phyloP scores from a whole-genome alignment of 2,888 invertebrate genomes.

The Sinopyrophorus schimmeli region DNA sequence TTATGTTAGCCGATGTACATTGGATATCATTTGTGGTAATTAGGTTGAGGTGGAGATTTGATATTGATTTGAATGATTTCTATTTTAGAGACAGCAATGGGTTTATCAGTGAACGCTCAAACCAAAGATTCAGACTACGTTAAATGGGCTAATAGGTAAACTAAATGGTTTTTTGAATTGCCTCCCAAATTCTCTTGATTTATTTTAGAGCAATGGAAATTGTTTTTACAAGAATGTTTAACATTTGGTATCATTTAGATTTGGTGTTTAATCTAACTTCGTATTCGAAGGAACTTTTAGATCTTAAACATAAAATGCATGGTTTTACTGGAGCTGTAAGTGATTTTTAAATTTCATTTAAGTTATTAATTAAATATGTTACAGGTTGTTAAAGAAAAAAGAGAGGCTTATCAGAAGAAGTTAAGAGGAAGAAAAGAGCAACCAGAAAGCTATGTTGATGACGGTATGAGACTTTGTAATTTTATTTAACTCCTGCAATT shows the following conservation, averaged over 20 bases:
- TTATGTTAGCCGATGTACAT: constrained; percentile 60
- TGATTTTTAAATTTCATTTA: neutral
- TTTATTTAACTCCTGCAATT: neutral
- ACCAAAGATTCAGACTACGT: constrained; percentile 60
- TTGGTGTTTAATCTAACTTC: constrained; percentile 8
- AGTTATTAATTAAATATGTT: neutral
- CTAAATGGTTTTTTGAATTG: neutral
- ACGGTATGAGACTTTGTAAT: constrained; percentile 35
- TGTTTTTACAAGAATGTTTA: constrained; percentile 8
- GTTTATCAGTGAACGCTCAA: constrained; percentile 64
- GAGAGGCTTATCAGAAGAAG: neutral
- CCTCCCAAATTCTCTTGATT: neutral
- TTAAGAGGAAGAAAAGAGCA: neutral
- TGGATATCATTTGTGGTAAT: constrained; percentile 67
- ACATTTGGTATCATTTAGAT: constrained; percentile 9
- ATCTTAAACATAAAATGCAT: neutral
- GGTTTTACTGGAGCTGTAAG: constrained; percentile 2
- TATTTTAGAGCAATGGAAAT: constrained; percentile 16
- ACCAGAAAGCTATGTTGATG: constrained; percentile 54
- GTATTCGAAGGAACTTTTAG: neutral
- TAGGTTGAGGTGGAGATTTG: constrained; percentile 9
- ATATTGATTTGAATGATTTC: neutral
- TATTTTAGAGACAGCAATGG: constrained; percentile 71
- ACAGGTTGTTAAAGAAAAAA: constrained; percentile 10
- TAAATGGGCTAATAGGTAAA: constrained; percentile 40